These are phyloP conservation scores for Rhinatrema bivittatum DNA, from an alignment of 2,797 vertebrate species.

Conservation along the genomic window DNA sequence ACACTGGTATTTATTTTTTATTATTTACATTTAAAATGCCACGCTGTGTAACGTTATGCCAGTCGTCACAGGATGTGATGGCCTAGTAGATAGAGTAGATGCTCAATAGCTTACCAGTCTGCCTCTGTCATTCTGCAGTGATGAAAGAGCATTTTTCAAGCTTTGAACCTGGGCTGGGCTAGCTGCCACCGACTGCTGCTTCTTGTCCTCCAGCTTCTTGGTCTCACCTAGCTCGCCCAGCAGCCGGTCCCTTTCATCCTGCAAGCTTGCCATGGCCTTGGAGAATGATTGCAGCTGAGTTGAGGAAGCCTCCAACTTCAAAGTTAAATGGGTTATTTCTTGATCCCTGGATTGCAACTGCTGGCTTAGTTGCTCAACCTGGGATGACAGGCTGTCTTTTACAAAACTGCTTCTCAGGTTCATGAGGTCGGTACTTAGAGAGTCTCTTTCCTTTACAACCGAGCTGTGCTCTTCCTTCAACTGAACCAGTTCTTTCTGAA, in stretches of 20 bases:
- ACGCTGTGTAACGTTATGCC: too few species aligned
- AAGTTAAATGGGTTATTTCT: conserved; percentile 42
- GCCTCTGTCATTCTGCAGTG: conserved; percentile 86
- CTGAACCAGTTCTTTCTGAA: conserved; percentile 30
- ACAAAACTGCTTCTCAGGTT: conserved; percentile 17
- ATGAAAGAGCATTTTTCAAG: conserved; percentile 83
- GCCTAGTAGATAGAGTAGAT: too few species aligned
- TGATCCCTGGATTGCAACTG: conserved; percentile 45
- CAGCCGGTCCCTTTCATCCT: conserved; percentile 62
- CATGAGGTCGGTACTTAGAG: conserved; percentile 18
- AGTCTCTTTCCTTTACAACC: conserved; percentile 20
- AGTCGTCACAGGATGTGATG: too few species aligned
- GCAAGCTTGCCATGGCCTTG: conserved; percentile 55
- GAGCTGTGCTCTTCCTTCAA: conserved; percentile 29
- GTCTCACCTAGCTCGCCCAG: conserved; percentile 37
- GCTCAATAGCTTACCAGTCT: conserved; percentile 67
- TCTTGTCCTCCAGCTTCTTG: conserved; percentile 33
- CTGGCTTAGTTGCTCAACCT: conserved; percentile 38
- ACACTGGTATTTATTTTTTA: too few species aligned
- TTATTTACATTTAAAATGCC: too few species aligned
- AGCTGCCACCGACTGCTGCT: conserved; percentile 28
- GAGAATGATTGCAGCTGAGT: conserved; percentile 58
- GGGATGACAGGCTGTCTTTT: conserved; percentile 22
- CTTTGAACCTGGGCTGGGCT: conserved; percentile 69
- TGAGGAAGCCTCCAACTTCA: conserved; percentile 46